Evolutionary conservation across 2,113 vertebrate genomes (phyloP).

Genomic region (Mus pahari): DNA sequence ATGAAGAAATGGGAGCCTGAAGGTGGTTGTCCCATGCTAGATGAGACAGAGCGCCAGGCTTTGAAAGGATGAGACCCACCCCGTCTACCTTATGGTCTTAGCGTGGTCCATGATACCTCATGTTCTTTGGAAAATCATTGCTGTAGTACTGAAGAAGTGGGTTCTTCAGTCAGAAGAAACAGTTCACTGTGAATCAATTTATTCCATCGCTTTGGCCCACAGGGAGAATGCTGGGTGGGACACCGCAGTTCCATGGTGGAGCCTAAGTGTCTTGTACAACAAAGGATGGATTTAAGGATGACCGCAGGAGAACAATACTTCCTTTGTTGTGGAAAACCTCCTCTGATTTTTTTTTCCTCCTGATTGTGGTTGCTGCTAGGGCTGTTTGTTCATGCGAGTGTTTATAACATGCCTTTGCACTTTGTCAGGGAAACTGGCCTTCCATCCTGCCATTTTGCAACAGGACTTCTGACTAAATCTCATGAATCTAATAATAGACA

Average conservation of each 20-base stretch:
- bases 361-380: conserved; percentile 59
- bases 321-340: conserved; percentile 76
- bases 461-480: conserved; percentile 55
- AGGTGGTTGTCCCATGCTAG: neutral
- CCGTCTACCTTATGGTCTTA: conserved; percentile 5
- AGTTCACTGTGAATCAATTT: conserved; percentile 56
- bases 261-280: conserved; percentile 67
- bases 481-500: conserved; percentile 76
- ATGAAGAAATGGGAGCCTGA: conserved; percentile 13
- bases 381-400: conserved; percentile 72
- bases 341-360: conserved; percentile 50
- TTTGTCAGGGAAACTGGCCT: conserved; percentile 52
- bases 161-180: conserved; percentile 58
- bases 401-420: conserved; percentile 76
- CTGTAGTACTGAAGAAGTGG: conserved; percentile 61
- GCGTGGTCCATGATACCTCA: neutral
- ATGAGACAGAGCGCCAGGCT: neutral
- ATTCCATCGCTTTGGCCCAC: conserved; percentile 53
- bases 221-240: conserved; percentile 72
- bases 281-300: conserved; percentile 67
- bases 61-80: neutral
- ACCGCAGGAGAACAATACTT: conserved; percentile 66
- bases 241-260: conserved; percentile 26
- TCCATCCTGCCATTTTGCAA: conserved; percentile 75
- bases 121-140: conserved; percentile 59